A percentile compares a stretch with the other conserved stretches of the same genome.
Conservation (phyloP, 2,797 vertebrate species). For the Sebastiscus tertius region DNA sequence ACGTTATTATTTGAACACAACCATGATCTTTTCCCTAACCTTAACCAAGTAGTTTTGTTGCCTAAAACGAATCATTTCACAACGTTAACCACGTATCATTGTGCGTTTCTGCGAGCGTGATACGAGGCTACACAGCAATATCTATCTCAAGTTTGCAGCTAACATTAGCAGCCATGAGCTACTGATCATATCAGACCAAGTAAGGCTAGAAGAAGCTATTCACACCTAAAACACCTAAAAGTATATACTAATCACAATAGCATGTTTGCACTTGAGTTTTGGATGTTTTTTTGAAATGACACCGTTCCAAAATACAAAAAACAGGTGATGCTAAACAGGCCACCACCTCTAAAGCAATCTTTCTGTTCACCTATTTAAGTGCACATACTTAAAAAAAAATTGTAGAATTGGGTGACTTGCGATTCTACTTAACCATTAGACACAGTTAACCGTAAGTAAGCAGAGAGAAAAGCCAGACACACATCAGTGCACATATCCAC, state of each 20-base stretch:
- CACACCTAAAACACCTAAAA: not conserved
- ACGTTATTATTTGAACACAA: no score
- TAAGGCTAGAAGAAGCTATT: not conserved
- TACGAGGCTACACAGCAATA: no score
- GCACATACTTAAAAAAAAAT: constrained; percentile 4
- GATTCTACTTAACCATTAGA: constrained; percentile 47
- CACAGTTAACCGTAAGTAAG: constrained; percentile 55
- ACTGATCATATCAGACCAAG: not conserved
- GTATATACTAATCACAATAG: not conserved
- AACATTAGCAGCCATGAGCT: no score
- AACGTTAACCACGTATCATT: no score
- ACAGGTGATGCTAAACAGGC: constrained; percentile 33
- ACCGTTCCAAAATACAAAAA: not conserved
- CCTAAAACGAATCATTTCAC: not conserved
- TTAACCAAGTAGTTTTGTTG: not conserved
- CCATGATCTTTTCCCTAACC: not conserved
- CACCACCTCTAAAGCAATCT: not conserved
- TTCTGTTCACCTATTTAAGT: constrained; percentile 9
- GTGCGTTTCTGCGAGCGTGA: no score
- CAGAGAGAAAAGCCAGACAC: constrained; percentile 63
- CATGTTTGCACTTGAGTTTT: not conserved
- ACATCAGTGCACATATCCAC: constrained; percentile 52
- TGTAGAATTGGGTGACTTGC: constrained; percentile 37
- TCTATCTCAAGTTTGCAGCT: no score
- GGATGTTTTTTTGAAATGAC: not conserved